Evolutionary conservation across 2,888 invertebrate species (phyloP).

Genomic region (Mythimna pallens): DNA sequence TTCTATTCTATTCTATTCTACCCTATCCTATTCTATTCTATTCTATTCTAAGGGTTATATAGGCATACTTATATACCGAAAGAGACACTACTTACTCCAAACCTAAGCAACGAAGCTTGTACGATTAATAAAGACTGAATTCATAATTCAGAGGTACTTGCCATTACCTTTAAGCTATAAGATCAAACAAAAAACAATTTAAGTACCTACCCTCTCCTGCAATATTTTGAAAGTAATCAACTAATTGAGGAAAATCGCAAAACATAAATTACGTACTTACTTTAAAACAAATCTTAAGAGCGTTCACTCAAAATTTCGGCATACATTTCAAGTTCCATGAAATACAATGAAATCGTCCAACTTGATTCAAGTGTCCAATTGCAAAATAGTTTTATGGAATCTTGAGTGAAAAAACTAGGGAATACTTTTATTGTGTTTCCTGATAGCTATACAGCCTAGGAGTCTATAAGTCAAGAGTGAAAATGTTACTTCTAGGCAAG

Average conservation of each 20-base stretch:
- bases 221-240: slow-evolving; percentile 12
- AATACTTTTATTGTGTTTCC: too few species aligned
- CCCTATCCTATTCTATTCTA: too few species aligned
- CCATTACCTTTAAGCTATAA: not conserved
- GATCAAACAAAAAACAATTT: not conserved
- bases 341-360: slow-evolving; percentile 13
- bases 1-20: too few species aligned
- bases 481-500: too few species aligned
- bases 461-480: too few species aligned
- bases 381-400: slow-evolving; percentile 11
- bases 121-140: too few species aligned
- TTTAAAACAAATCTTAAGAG: not conserved
- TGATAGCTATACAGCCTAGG: too few species aligned
- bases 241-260: slow-evolving; percentile 32
- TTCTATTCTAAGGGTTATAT: too few species aligned
- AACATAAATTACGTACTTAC: not conserved
- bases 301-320: not conserved
- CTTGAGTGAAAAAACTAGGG: not conserved
- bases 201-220: not conserved
- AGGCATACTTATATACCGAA: too few species aligned
- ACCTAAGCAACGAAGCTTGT: too few species aligned
- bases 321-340: slow-evolving; percentile 16
- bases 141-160: not conserved
- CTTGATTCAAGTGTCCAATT: slow-evolving; percentile 4
- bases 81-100: too few species aligned